Conservation (phyloP, 1,140 invertebrate species). For the Globodera ellingtonae region DNA sequence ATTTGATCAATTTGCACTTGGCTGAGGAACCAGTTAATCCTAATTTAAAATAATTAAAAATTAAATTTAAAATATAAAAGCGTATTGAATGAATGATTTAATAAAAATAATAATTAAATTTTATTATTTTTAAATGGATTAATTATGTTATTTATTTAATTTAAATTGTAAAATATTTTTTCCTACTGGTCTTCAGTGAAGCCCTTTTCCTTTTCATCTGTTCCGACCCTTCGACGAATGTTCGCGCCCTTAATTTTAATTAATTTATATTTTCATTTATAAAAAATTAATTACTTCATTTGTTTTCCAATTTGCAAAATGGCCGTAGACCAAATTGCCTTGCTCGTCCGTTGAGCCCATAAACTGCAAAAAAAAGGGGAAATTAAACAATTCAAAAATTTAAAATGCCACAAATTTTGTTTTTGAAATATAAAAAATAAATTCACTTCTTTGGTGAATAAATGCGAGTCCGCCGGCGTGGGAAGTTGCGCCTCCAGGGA, state of each 20-base stretch:
- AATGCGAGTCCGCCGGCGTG: slow-evolving; percentile 59
- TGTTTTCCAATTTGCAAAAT: slow-evolving; percentile 42
- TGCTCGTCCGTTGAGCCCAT: slow-evolving; percentile 59
- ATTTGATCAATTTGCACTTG: slow-evolving; percentile 46
- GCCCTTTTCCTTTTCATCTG: slow-evolving; percentile 33
- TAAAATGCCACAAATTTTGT: neutral
- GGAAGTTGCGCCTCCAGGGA: slow-evolving; percentile 63
- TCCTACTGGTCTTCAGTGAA: slow-evolving; percentile 33
- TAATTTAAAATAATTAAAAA: slow-evolving; percentile 3
- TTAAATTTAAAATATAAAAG: neutral
- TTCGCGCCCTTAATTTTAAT: slow-evolving; percentile 40
- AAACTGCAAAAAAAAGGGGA: slow-evolving; percentile 31
- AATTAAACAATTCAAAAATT: neutral
- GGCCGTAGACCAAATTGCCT: slow-evolving; percentile 39
- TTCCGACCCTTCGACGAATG: slow-evolving; percentile 38
- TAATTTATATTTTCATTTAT: too few relatives aligned
- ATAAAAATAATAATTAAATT: neutral
- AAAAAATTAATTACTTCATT: slow-evolving; percentile 30
- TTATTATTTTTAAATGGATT: too few relatives aligned
- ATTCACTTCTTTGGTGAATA: slow-evolving; percentile 56
- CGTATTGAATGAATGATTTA: neutral
- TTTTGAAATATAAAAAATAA: neutral
- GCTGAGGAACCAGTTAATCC: slow-evolving; percentile 28
- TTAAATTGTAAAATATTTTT: slow-evolving; percentile 15
- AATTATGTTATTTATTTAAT: too few relatives aligned